Percentiles rank a stretch among this genome's conserved stretches.
These are phyloP conservation scores for Prenolepis imparis DNA, from an alignment of 2,888 invertebrate species.

Conservation along the genomic window DNA sequence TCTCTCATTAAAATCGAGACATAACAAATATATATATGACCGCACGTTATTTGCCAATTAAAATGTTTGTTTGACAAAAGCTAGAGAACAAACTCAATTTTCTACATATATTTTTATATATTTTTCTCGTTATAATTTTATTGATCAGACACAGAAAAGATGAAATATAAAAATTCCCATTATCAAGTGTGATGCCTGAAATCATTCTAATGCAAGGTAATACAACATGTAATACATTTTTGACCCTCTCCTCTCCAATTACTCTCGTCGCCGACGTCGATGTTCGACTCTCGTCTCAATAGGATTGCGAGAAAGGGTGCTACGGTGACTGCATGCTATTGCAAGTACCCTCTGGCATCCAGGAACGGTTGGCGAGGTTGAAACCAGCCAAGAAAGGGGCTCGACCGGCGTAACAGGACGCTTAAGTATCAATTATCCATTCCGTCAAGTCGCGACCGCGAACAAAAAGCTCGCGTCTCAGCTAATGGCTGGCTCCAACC, in stretches of 20 bases:
- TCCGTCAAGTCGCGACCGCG: slow-evolving; percentile 62
- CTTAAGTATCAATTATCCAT: slow-evolving; percentile 73
- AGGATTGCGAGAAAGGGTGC: not conserved
- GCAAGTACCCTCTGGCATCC: slow-evolving; percentile 41
- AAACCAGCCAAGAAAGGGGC: slow-evolving; percentile 53
- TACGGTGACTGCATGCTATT: not conserved
- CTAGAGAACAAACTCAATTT: not conserved
- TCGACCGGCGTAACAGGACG: slow-evolving; percentile 63
- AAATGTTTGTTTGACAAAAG: slow-evolving; percentile 16
- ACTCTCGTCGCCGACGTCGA: not conserved
- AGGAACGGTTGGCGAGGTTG: slow-evolving; percentile 40
- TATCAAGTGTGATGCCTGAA: not conserved
- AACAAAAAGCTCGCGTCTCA: slow-evolving; percentile 67
- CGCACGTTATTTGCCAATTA: slow-evolving; percentile 20
- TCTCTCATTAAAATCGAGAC: slow-evolving; percentile 38
- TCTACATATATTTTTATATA: not conserved
- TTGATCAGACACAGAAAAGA: not conserved
- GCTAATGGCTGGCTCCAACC: slow-evolving; percentile 62
- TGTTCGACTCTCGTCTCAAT: not conserved
- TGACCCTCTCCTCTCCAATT: slow-evolving; percentile 11
- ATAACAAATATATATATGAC: not conserved
- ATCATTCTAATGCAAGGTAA: not conserved
- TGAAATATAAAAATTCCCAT: not conserved
- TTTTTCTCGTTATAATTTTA: not conserved
- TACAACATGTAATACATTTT: not conserved